phyloP scores from a whole-genome alignment of 2,113 vertebrate genomes.

The Hipposideros armiger region DNA sequence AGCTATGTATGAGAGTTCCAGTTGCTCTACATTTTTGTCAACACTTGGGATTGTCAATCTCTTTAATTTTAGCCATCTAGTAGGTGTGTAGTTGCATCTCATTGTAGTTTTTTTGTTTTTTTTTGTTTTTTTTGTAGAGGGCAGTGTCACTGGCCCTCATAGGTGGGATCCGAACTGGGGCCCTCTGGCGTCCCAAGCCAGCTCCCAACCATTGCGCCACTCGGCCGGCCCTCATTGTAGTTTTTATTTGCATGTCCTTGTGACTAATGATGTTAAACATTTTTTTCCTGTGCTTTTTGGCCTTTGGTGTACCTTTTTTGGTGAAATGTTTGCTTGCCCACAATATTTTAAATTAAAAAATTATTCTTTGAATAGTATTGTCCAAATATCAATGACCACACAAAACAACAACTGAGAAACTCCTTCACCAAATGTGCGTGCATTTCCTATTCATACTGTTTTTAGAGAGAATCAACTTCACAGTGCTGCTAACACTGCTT shows the following conservation, averaged over 20 bases:
- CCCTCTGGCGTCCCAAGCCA: too few species aligned
- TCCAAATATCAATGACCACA: background rate
- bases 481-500: background rate
- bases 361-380: background rate
- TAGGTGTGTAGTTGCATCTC: background rate
- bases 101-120: too few species aligned
- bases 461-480: background rate
- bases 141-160: too few species aligned
- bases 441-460: background rate
- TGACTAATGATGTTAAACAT: background rate
- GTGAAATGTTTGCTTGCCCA: background rate
- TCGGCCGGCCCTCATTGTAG: background rate
- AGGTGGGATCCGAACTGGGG: too few species aligned
- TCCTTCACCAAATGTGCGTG: background rate
- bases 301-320: background rate
- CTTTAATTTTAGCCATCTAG: background rate
- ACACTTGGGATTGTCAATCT: background rate
- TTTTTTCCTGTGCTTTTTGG: background rate
- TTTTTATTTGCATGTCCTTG: background rate
- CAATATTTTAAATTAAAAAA: conserved; percentile 59
- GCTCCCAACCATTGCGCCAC: too few species aligned
- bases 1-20: background rate
- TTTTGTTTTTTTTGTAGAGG: background rate
- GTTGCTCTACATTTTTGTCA: background rate
- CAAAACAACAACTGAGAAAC: background rate